Conservation (phyloP, 2,888 invertebrate genomes). For the Lymantria dispar region DNA sequence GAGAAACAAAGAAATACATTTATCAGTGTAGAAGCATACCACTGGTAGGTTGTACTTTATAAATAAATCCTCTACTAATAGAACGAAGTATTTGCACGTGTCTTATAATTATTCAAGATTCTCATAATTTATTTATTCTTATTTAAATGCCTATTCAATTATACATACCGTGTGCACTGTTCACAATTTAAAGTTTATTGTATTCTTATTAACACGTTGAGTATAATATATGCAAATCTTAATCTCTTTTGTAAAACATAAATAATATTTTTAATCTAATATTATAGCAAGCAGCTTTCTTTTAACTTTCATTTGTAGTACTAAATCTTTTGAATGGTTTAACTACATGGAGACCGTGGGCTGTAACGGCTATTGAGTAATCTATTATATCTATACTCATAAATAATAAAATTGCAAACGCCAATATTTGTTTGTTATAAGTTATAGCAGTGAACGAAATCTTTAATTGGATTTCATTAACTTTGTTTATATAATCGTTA, state of each 20-base stretch:
- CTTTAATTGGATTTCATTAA: slow-evolving; percentile 36
- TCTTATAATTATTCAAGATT: too few relatives aligned
- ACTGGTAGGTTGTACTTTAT: too few relatives aligned
- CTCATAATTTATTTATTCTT: too few relatives aligned
- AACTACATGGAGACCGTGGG: slow-evolving; percentile 33
- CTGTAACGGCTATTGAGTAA: slow-evolving; percentile 30
- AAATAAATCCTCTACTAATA: too few relatives aligned
- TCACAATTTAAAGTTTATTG: slow-evolving; percentile 12
- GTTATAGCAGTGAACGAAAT: slow-evolving; percentile 31
- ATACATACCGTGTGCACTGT: slow-evolving; percentile 3
- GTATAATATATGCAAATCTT: slow-evolving; percentile 50
- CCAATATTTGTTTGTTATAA: slow-evolving; percentile 31
- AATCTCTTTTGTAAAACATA: slow-evolving; percentile 45
- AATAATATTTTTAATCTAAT: slow-evolving; percentile 45
- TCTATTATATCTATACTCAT: slow-evolving; percentile 29
- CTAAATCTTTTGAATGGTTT: slow-evolving; percentile 41
- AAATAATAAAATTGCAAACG: slow-evolving; percentile 36
- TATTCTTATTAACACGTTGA: slow-evolving; percentile 22
- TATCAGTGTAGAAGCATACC: too few relatives aligned
- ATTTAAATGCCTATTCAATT: too few relatives aligned
- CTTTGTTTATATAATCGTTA: slow-evolving; percentile 34
- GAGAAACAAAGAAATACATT: too few relatives aligned
- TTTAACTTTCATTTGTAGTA: slow-evolving; percentile 50
- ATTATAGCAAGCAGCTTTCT: slow-evolving; percentile 43
- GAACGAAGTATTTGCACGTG: too few relatives aligned